These are phyloP conservation scores for Drosophila hamatofila DNA, from an alignment of 2,888 invertebrate genomes.

Conservation along the genomic window DNA sequence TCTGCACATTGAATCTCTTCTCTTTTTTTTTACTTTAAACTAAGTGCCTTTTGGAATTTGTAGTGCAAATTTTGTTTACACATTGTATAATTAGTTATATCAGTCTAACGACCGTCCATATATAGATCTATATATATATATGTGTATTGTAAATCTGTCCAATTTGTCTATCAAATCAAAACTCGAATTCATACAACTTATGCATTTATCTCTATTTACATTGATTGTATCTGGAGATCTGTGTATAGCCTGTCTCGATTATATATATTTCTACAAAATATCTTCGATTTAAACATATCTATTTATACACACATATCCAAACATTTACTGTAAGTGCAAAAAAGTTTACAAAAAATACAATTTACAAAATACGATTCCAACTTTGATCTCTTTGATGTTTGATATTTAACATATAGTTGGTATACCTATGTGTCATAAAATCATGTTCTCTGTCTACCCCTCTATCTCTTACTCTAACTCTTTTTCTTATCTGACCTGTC, in stretches of 20 bases:
- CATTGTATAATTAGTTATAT: not conserved
- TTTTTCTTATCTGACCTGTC: conserved; percentile 47
- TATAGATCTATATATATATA: not conserved
- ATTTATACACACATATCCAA: conserved; percentile 23
- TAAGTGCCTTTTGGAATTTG: conserved; percentile 54
- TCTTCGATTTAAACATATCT: conserved; percentile 11
- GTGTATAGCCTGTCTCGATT: not conserved
- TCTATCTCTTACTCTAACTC: not conserved
- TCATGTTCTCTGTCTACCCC: not conserved
- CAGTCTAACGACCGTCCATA: conserved; percentile 2
- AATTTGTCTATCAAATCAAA: not conserved
- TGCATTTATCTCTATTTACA: not conserved
- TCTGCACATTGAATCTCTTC: conserved; percentile 30
- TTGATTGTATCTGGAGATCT: not conserved
- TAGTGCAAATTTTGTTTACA: conserved; percentile 54
- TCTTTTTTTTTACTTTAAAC: not conserved
- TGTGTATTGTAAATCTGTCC: not conserved
- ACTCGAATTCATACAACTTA: not conserved
- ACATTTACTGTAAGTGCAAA: conserved; percentile 22
- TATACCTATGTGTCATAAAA: conserved; percentile 17
- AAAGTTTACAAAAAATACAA: conserved; percentile 44
- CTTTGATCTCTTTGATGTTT: conserved; percentile 42
- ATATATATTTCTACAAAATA: not conserved
- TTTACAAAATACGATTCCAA: conserved; percentile 16
- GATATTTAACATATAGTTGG: conserved; percentile 16